Conservation (phyloP, 2,888 invertebrate genomes). For the Clivina fossor region DNA sequence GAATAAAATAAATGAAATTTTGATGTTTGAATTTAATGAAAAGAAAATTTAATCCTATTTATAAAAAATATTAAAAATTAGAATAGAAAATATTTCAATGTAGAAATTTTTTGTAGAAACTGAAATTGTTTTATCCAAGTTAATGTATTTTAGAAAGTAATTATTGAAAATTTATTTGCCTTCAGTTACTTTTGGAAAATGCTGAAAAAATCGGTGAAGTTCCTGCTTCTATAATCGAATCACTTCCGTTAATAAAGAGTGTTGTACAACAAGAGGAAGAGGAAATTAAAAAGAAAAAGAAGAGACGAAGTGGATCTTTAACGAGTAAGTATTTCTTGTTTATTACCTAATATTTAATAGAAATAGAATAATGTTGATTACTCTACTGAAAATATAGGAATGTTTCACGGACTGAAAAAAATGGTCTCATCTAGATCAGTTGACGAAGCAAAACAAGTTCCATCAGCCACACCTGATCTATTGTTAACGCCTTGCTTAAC, state of each 20-base stretch:
- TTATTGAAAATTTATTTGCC: too few species aligned
- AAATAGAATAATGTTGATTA: background rate
- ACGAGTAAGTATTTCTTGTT: conserved; percentile 69
- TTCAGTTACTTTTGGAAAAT: conserved; percentile 76
- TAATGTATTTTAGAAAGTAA: too few species aligned
- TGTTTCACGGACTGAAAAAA: conserved; percentile 75
- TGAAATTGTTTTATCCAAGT: too few species aligned
- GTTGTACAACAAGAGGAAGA: conserved; percentile 56
- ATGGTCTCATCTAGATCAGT: conserved; percentile 68
- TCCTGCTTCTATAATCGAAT: conserved; percentile 61
- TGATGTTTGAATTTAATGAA: too few species aligned
- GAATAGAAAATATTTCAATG: too few species aligned
- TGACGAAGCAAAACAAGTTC: conserved; percentile 53
- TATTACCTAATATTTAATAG: too few species aligned
- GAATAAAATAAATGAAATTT: too few species aligned
- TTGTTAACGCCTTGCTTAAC: conserved; percentile 61
- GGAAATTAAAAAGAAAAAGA: conserved; percentile 67
- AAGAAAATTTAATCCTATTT: too few species aligned
- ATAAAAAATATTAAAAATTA: too few species aligned
- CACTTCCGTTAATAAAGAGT: conserved; percentile 50
- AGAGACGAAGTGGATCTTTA: conserved; percentile 82
- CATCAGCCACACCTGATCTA: conserved; percentile 48
- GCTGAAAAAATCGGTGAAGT: conserved; percentile 73
- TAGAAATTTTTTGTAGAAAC: too few species aligned
- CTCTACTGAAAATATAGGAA: conserved; percentile 59